These are phyloP conservation scores for Leucoma salicis DNA, from an alignment of 2,888 invertebrate species.

Conservation along the genomic window DNA sequence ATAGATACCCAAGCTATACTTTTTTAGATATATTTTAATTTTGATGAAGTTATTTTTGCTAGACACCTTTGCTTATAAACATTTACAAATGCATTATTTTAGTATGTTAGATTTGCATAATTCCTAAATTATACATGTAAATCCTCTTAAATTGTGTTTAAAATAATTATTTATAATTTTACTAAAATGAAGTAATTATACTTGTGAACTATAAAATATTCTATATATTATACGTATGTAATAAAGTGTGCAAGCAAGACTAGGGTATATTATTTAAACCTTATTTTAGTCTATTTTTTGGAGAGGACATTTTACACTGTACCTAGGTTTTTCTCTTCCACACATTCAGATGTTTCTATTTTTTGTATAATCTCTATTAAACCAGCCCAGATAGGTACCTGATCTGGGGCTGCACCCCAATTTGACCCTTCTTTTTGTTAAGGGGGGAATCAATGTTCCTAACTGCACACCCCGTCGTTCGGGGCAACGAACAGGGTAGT, in stretches of 20 bases:
- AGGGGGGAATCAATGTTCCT: too few relatives aligned
- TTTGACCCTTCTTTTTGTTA: too few relatives aligned
- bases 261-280: constrained; percentile 19
- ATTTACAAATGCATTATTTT: constrained; percentile 6
- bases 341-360: too few relatives aligned
- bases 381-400: too few relatives aligned
- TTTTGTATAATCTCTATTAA: too few relatives aligned
- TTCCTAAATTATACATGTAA: neutral
- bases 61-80: constrained; percentile 10
- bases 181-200: constrained; percentile 20
- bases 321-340: too few relatives aligned
- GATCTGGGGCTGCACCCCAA: too few relatives aligned
- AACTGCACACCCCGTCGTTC: too few relatives aligned
- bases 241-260: constrained; percentile 66
- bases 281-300: neutral
- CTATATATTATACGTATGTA: constrained; percentile 45
- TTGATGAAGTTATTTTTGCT: constrained; percentile 18
- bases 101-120: neutral
- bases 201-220: constrained; percentile 37
- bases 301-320: too few relatives aligned
- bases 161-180: constrained; percentile 16
- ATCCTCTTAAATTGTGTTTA: constrained; percentile 1
- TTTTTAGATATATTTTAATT: constrained; percentile 17
- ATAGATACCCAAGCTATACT: constrained; percentile 11
- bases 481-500: too few relatives aligned